These are phyloP conservation scores for Bombus sylvicola DNA, from an alignment of 1,140 invertebrate genomes.

Conservation along the genomic window DNA sequence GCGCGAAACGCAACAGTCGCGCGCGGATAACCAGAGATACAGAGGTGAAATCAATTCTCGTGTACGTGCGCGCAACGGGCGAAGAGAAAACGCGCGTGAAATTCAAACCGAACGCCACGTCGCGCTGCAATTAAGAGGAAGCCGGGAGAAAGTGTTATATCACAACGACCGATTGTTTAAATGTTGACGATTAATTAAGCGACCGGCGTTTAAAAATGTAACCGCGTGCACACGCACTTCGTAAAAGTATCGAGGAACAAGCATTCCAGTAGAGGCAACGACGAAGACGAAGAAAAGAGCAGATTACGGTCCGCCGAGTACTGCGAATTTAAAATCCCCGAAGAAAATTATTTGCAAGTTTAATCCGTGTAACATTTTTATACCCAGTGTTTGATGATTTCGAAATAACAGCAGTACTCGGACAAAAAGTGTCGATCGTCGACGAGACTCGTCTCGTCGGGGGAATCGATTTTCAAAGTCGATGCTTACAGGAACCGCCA, in stretches of 20 bases:
- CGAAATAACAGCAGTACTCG: neutral
- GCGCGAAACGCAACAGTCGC: constrained; percentile 11
- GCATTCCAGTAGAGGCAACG: constrained; percentile 25
- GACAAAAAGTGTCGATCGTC: neutral
- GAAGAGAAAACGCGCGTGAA: constrained; percentile 57
- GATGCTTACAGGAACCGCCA: constrained; percentile 61
- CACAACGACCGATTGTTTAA: constrained; percentile 49
- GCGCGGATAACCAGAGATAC: constrained; percentile 31
- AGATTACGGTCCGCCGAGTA: neutral
- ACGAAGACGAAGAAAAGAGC: neutral
- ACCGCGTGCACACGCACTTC: neutral
- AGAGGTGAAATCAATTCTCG: constrained; percentile 61
- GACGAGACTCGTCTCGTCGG: constrained; percentile 6
- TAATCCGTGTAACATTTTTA: too few relatives aligned
- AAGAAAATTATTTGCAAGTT: neutral
- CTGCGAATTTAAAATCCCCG: neutral
- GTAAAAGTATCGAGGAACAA: neutral
- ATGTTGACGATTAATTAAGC: constrained; percentile 39
- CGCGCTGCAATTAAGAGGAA: constrained; percentile 30
- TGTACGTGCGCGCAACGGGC: neutral
- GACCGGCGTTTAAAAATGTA: neutral
- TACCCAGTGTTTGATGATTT: neutral
- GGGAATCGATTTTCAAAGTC: constrained; percentile 20
- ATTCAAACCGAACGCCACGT: constrained; percentile 32
- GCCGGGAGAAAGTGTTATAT: constrained; percentile 55